Evolutionary conservation across 2,888 invertebrate genomes (phyloP), one percentile per base, ranked within the genome.

Genomic region (Drosophila affinis): DNA sequence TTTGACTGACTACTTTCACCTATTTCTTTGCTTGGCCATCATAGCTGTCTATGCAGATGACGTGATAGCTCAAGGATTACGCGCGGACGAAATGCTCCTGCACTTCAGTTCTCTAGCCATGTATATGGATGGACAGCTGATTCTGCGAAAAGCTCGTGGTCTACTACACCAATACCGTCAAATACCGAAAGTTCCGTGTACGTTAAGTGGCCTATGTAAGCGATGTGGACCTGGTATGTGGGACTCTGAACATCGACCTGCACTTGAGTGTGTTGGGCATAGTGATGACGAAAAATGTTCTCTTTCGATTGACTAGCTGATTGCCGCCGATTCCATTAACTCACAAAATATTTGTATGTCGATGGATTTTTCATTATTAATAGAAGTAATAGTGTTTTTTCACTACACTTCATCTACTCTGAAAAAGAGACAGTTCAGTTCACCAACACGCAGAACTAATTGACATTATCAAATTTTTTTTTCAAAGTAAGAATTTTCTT

Each of bases 31-130:
- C 90, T 94, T 98, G 80, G 97, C 98, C 61, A 98, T 99, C 87
- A 96, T 98, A 74, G 96, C 96, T 47, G 97, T 98, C 34, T 99
- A 98, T 90, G 96, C 96, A 3, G 97, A 97, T 88, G 98, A 98
- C 92, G 97, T 98, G 60, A 96, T 98, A 76, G 96, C 97, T 39
- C 98, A 98, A 93, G 96, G 96, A 89, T 93, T 98, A 54, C 95
- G 97, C 79, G 96, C 98, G 9, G 98, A 99, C 90, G 98, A 98
- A 92, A 98, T 98, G 95, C 93, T 99, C 59, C 93, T 98, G 67
- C 97, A 98, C 92, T 99, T 99, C 91, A 98, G 98, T 90, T 98
- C 98, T 10, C 93, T 99, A 79, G 98, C 98, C 24, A 98, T 98
- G 97, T 98, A 98, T 91, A 99, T 99, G 98, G 98, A 98, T 91